phyloP scores from a whole-genome alignment of 2,113 vertebrate species.

The Amblyornis subalaris region DNA sequence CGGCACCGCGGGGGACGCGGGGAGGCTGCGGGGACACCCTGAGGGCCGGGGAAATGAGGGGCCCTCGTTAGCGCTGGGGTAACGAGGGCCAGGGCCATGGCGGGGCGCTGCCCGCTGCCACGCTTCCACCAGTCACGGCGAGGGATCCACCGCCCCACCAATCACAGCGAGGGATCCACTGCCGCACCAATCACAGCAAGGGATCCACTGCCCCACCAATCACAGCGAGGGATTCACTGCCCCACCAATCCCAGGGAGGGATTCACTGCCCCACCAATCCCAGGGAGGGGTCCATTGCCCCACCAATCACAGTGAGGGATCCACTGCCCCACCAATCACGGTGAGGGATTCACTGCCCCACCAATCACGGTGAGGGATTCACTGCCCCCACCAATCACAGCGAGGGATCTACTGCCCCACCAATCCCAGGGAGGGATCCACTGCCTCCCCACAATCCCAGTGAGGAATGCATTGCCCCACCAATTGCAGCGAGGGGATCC shows the following conservation, averaged over 20 bases:
- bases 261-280: background rate
- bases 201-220: background rate
- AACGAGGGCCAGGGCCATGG: background rate
- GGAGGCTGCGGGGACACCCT: conserved; percentile 82
- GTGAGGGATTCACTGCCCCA: accelerated
- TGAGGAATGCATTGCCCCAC: background rate
- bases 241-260: background rate
- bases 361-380: background rate
- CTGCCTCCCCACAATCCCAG: background rate
- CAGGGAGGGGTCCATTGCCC: no score
- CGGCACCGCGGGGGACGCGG: conserved; percentile 71
- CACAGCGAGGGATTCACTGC: background rate
- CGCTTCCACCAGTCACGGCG: background rate
- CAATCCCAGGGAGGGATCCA: background rate
- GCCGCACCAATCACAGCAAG: no score
- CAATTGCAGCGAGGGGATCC: accelerated
- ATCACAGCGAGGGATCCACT: background rate
- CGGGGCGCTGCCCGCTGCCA: background rate
- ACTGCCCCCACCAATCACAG: background rate
- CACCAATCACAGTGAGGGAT: background rate
- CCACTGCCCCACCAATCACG: background rate
- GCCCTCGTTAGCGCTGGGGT: accelerated
- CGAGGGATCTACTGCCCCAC: background rate
- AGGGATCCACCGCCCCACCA: background rate
- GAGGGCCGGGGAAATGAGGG: accelerated